A percentile compares a stretch with the other conserved stretches of the same genome.
Evolutionary conservation across 2,113 vertebrate genomes (phyloP).

Genomic region (Pitta sordida): DNA sequence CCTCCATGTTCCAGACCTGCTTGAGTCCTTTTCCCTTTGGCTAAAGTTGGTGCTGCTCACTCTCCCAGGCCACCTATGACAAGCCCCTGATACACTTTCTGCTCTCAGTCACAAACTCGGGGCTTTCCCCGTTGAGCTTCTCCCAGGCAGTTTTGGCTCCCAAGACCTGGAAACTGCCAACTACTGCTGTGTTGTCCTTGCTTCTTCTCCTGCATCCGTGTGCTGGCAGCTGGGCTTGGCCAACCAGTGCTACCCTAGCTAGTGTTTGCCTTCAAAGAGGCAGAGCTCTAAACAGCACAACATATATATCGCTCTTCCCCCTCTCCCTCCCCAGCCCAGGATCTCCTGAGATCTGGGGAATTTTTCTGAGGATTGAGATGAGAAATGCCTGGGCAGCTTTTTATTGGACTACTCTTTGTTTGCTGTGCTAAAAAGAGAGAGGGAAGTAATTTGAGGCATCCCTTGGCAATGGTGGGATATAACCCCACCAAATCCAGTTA

Average conservation of each 20-base stretch:
- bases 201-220: background rate
- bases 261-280: background rate
- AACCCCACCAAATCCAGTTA: rapidly evolving
- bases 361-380: background rate
- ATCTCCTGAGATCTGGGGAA: background rate
- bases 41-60: background rate
- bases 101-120: background rate
- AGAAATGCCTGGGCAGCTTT: background rate
- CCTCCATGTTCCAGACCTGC: background rate
- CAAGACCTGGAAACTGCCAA: background rate
- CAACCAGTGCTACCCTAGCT: rapidly evolving
- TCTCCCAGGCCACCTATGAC: background rate
- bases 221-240: background rate
- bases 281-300: background rate
- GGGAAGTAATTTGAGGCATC: background rate
- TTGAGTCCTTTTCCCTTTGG: background rate
- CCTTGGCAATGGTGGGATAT: background rate
- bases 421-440: background rate
- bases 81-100: background rate
- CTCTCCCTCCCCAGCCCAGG: rapidly evolving
- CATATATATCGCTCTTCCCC: no score
- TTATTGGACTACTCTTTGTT: background rate
- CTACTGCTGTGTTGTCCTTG: rapidly evolving
- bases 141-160: background rate
- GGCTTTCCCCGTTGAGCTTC: background rate